Evolutionary conservation across 2,113 vertebrate genomes (phyloP).

Genomic region (Camelus bactrianus): DNA sequence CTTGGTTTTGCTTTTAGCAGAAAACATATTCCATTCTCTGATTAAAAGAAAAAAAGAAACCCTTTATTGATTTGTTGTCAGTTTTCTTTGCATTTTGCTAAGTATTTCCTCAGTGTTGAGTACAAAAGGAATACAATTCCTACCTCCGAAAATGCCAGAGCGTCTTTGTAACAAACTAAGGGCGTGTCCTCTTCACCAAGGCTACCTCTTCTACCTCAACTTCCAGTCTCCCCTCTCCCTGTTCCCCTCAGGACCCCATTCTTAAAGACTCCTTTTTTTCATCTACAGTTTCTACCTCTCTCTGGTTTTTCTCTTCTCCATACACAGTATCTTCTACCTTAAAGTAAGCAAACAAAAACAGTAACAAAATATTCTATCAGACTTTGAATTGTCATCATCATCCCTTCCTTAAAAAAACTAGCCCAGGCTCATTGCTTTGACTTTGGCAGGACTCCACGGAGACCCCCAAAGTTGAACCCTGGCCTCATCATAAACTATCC

Average conservation of each 20-base stretch:
- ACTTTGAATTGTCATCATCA: not conserved
- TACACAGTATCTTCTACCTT: not conserved
- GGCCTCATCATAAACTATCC: not conserved
- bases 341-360: not conserved
- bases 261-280: not conserved
- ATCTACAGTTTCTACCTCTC: not conserved
- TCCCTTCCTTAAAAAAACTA: not conserved
- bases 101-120: not conserved
- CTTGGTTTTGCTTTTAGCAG: slow-evolving; percentile 13
- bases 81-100: not conserved
- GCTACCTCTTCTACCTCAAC: not conserved
- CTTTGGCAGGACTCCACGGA: not conserved
- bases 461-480: not conserved
- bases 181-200: not conserved
- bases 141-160: not conserved
- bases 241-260: not conserved
- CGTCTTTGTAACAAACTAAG: not conserved
- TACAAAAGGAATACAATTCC: not conserved
- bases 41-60: not conserved
- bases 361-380: not conserved
- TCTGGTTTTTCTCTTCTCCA: not conserved
- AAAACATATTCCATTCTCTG: not conserved
- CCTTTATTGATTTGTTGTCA: not conserved
- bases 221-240: not conserved
- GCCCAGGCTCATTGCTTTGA: not conserved